phyloP scores from a whole-genome alignment of 2,113 vertebrate genomes.

The Opisthocomus hoazin region DNA sequence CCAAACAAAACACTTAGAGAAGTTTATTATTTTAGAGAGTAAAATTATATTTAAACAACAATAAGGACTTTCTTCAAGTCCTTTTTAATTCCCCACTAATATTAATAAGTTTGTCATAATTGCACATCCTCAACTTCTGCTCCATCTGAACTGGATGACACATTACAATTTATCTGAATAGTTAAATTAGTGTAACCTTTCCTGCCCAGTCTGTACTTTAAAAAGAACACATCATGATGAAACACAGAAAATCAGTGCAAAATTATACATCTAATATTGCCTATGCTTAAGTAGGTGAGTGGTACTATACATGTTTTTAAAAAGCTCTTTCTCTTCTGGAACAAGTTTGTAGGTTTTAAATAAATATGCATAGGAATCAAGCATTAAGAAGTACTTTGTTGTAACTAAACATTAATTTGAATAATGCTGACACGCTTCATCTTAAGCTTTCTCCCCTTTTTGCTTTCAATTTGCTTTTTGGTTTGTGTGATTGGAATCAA shows the following conservation, averaged over 20 bases:
- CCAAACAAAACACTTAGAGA: neutral
- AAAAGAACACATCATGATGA: neutral
- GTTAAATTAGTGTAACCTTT: neutral
- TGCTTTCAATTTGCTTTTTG: neutral
- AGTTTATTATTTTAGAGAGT: neutral
- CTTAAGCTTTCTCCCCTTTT: neutral
- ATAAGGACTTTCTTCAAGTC: neutral
- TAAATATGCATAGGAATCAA: neutral
- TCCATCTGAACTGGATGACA: neutral
- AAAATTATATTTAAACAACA: neutral
- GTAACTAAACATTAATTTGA: neutral
- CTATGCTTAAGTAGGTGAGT: neutral
- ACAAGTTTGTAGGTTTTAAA: neutral
- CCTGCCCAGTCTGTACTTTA: neutral
- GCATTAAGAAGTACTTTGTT: neutral
- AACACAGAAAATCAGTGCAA: neutral
- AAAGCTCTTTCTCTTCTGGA: neutral
- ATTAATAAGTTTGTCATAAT: neutral
- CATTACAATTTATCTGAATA: neutral
- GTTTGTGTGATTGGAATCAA: neutral
- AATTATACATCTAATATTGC: neutral
- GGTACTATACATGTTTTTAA: neutral
- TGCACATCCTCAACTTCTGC: neutral
- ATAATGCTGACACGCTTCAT: neutral
- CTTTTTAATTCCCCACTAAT: neutral